These are phyloP conservation scores for Tipula lateralis DNA, from an alignment of 2,888 invertebrate genomes.

Conservation along the genomic window DNA sequence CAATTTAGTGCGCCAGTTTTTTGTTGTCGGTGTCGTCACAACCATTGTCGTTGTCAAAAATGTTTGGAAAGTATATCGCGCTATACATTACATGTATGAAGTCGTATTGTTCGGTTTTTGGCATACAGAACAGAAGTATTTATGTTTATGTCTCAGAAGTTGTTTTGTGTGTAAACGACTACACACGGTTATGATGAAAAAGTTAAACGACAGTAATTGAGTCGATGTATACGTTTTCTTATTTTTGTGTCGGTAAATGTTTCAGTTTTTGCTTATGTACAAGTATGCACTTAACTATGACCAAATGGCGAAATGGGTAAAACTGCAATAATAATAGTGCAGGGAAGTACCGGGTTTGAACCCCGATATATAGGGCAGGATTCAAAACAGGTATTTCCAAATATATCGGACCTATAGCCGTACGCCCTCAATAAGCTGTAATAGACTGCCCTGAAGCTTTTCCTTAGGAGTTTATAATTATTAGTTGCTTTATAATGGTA, in stretches of 20 bases:
- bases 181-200: not conserved
- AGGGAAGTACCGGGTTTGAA: no score
- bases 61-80: not conserved
- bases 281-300: no score
- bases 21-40: not conserved
- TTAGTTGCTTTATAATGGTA: no score
- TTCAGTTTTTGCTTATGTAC: no score
- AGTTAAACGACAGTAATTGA: conserved; percentile 15
- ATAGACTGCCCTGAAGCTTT: no score
- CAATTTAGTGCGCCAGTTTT: not conserved
- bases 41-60: not conserved
- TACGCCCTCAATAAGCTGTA: no score
- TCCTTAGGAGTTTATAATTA: no score
- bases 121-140: conserved; percentile 9
- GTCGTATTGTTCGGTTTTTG: not conserved
- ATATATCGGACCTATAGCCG: no score
- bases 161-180: not conserved
- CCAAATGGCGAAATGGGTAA: no score
- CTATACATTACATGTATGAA: not conserved
- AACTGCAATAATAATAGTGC: no score
- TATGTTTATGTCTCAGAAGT: not conserved
- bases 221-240: not conserved
- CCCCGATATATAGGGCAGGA: no score
- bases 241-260: not conserved
- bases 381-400: no score